phyloP scores from a whole-genome alignment of 2,113 vertebrate genomes.

The Bubalus kerabau region DNA sequence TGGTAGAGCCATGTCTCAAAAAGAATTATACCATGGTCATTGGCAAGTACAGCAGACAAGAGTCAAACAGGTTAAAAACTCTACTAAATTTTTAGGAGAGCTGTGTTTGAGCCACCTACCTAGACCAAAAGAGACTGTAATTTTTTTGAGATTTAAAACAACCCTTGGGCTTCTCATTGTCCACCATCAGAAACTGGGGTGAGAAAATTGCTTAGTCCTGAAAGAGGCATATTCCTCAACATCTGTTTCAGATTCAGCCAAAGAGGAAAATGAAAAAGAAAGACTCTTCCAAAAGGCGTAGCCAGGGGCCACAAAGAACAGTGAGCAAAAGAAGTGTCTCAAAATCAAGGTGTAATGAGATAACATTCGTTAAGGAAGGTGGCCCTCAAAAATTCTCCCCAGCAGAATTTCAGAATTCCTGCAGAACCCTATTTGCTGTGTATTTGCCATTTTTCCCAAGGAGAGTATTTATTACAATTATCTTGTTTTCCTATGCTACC shows the following conservation, averaged over 20 bases:
- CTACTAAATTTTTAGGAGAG: not conserved
- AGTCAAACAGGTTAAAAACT: not conserved
- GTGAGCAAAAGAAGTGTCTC: not conserved
- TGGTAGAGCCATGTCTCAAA: not conserved
- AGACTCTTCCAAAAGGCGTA: not conserved
- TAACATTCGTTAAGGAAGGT: not conserved
- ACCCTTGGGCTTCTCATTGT: not conserved
- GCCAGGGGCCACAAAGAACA: not conserved
- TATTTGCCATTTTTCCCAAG: not conserved
- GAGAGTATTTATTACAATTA: not conserved
- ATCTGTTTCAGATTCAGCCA: not conserved
- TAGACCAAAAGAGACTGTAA: not conserved
- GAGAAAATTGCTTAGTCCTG: not conserved
- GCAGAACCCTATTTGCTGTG: not conserved
- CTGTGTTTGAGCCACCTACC: not conserved
- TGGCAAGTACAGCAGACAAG: not conserved
- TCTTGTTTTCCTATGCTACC: not conserved
- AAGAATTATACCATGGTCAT: not conserved
- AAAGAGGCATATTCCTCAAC: not conserved
- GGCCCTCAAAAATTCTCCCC: not conserved
- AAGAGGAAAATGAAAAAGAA: not conserved
- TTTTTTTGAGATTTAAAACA: not conserved
- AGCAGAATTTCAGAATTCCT: not conserved
- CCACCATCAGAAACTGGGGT: not conserved
- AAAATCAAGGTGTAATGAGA: not conserved